Evolutionary conservation across 2,113 vertebrate species (phyloP).

Genomic region (Platichthys stellatus): DNA sequence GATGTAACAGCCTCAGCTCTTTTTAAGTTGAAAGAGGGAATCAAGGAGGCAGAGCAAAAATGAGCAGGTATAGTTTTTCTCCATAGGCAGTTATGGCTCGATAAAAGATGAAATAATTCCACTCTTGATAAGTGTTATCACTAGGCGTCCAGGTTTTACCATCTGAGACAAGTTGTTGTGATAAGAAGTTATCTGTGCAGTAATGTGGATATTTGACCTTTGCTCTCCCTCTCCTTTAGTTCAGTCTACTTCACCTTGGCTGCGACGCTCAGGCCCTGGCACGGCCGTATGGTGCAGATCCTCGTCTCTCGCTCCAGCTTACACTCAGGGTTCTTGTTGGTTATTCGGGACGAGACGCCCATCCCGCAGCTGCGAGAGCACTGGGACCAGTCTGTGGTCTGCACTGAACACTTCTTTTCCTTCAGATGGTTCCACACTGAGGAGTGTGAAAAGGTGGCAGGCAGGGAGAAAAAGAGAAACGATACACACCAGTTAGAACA

Average conservation of each 20-base stretch:
- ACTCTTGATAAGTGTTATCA: conserved; percentile 41
- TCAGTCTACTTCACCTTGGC: conserved; percentile 74
- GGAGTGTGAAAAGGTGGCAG: neutral
- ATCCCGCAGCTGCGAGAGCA: conserved; percentile 83
- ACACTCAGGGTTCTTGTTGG: conserved; percentile 83
- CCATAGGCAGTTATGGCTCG: neutral
- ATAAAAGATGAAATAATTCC: conserved; percentile 27
- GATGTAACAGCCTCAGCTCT: neutral
- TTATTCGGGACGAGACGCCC: conserved; percentile 78
- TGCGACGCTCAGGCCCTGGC: conserved; percentile 62
- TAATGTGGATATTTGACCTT: conserved; percentile 24
- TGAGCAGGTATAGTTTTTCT: conserved; percentile 16
- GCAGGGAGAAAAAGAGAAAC: neutral
- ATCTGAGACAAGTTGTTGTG: conserved; percentile 11
- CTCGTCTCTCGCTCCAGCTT: conserved; percentile 82
- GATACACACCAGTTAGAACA: neutral
- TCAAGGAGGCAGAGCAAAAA: conserved; percentile 10
- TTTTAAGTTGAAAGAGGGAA: neutral
- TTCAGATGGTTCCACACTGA: conserved; percentile 67
- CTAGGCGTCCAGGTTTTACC: conserved; percentile 7
- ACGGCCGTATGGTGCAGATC: conserved; percentile 82
- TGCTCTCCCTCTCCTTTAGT: conserved; percentile 7
- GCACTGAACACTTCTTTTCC: conserved; percentile 67
- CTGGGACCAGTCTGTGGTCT: conserved; percentile 83
- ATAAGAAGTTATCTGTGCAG: conserved; percentile 27